These are phyloP conservation scores for Drosophila rhopaloa DNA, from an alignment of 1,140 invertebrate species.

Conservation along the genomic window DNA sequence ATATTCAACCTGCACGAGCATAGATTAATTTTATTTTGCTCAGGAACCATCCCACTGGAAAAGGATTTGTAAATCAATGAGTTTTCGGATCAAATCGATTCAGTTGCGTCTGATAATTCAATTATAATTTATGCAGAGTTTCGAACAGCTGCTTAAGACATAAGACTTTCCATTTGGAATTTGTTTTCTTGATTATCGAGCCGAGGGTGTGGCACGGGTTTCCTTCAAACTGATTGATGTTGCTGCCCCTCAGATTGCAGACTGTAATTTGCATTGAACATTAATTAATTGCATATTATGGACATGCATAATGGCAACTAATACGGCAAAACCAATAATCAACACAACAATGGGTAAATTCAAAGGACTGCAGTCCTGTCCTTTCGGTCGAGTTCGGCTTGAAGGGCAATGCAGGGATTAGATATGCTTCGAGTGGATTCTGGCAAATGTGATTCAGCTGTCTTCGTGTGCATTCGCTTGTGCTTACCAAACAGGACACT, in stretches of 20 bases:
- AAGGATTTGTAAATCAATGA: constrained; percentile 54
- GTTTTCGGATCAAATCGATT: constrained; percentile 23
- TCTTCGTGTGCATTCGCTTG: constrained; percentile 14
- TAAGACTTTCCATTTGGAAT: constrained; percentile 37
- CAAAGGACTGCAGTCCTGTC: constrained; percentile 38
- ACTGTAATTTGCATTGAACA: constrained; percentile 78
- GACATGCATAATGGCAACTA: constrained; percentile 41
- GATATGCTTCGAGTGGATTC: constrained; percentile 41
- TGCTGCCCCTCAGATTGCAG: constrained; percentile 39
- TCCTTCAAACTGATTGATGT: constrained; percentile 50
- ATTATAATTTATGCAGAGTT: constrained; percentile 58
- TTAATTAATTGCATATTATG: constrained; percentile 78
- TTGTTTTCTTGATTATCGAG: constrained; percentile 25
- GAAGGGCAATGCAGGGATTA: constrained; percentile 62
- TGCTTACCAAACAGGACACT: constrained; percentile 31
- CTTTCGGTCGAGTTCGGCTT: constrained; percentile 19
- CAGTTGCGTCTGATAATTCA: constrained; percentile 49
- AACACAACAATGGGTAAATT: constrained; percentile 69
- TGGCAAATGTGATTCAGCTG: constrained; percentile 35
- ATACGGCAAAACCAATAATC: constrained; percentile 72
- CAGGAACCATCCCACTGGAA: constrained; percentile 20
- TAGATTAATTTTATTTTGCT: constrained; percentile 38
- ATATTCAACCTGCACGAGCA: constrained; percentile 44
- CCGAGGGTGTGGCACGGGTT: constrained; percentile 12
- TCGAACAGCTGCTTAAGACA: constrained; percentile 32